These are phyloP conservation scores for Sarcophaga variegata DNA, from an alignment of 2,888 invertebrate genomes.

Conservation along the genomic window DNA sequence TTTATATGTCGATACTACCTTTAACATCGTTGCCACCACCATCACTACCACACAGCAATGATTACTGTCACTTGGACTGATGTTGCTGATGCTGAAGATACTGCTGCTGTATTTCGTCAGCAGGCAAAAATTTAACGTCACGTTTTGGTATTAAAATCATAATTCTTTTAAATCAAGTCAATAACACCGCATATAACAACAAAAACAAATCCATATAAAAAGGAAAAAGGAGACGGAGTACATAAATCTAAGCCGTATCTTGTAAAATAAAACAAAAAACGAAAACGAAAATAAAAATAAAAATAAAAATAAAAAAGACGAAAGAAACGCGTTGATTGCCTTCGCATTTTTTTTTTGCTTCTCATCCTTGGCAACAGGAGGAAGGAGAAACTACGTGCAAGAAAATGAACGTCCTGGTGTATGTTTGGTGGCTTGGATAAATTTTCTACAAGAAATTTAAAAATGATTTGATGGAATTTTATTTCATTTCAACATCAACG, in stretches of 20 bases:
- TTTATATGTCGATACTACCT: neutral
- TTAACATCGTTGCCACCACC: no score
- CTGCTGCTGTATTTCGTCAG: neutral
- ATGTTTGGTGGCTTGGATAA: neutral
- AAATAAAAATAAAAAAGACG: neutral
- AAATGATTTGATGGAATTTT: constrained; percentile 70
- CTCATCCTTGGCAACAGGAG: neutral
- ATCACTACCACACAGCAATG: neutral
- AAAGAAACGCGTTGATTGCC: constrained; percentile 49
- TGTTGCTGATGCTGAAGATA: neutral
- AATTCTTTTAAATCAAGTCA: constrained; percentile 63
- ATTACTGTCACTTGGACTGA: neutral
- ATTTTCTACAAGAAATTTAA: constrained; percentile 38
- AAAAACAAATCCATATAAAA: constrained; percentile 4
- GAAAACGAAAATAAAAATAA: no score
- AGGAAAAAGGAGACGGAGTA: neutral
- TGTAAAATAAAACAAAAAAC: constrained; percentile 32
- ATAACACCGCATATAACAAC: constrained; percentile 34
- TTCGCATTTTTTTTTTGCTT: neutral
- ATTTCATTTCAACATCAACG: constrained; percentile 45
- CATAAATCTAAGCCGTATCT: constrained; percentile 41
- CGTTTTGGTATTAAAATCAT: constrained; percentile 64
- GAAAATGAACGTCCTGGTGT: neutral
- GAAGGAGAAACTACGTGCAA: neutral
- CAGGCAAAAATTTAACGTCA: constrained; percentile 37